Evolutionary conservation across 2,888 invertebrate genomes (phyloP).

Genomic region (Tetropium fuscum): DNA sequence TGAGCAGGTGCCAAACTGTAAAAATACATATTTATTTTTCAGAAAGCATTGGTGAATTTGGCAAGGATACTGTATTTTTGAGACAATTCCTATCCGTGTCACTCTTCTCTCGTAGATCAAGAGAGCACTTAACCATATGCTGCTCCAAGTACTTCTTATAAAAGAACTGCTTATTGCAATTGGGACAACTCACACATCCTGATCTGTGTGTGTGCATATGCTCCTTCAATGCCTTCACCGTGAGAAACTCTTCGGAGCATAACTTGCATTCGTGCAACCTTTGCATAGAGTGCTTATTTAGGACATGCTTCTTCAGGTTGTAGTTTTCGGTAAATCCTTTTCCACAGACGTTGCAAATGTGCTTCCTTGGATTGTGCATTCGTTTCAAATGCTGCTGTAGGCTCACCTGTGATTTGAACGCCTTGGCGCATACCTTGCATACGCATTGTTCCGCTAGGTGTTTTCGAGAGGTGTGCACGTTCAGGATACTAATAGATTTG

Average conservation of each 20-base stretch:
- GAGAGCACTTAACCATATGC: conserved; percentile 44
- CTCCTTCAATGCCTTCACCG: conserved; percentile 43
- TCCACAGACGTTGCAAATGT: conserved; percentile 44
- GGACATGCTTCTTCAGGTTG: conserved; percentile 44
- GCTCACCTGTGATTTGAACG: conserved; percentile 49
- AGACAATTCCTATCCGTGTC: background rate
- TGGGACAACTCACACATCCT: conserved; percentile 46
- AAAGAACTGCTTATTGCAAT: conserved; percentile 47
- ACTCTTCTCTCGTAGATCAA: background rate
- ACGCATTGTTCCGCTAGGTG: conserved; percentile 42
- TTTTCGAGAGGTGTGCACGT: conserved; percentile 45
- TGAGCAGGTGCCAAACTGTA: too few species aligned
- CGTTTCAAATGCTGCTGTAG: conserved; percentile 48
- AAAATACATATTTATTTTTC: background rate
- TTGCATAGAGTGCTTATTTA: conserved; percentile 44
- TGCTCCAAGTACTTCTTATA: conserved; percentile 48
- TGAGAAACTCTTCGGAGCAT: conserved; percentile 45
- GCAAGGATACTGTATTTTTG: conserved; percentile 1
- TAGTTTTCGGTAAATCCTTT: conserved; percentile 47
- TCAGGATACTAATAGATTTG: conserved; percentile 44
- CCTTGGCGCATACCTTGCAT: conserved; percentile 49
- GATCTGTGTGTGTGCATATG: conserved; percentile 48
- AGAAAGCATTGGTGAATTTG: background rate
- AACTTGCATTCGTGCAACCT: conserved; percentile 46
- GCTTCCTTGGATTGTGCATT: conserved; percentile 44